Evolutionary conservation across 1,140 invertebrate genomes (phyloP).

Genomic region (Drosophila sturtevanti): DNA sequence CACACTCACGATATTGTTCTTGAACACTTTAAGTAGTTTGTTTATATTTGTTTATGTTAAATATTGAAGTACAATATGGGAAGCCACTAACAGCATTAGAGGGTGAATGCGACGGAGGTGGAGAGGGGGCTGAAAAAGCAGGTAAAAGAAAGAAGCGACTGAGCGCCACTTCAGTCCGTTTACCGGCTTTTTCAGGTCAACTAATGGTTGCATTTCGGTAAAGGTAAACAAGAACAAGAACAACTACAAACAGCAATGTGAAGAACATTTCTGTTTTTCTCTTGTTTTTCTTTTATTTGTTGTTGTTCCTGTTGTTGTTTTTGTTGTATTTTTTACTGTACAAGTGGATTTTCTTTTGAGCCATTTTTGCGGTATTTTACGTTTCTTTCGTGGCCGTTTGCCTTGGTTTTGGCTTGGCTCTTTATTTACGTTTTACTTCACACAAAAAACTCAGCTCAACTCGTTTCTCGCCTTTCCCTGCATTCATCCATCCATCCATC

Average conservation of each 20-base stretch:
- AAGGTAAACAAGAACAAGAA: conserved; percentile 50
- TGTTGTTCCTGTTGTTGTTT: neutral
- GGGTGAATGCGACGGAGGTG: neutral
- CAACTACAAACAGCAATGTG: conserved; percentile 2
- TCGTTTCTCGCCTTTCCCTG: neutral
- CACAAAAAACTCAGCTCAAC: conserved; percentile 53
- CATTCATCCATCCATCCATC: neutral
- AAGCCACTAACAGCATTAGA: conserved; percentile 34
- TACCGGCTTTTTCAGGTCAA: conserved; percentile 60
- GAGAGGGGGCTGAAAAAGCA: neutral
- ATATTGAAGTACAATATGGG: conserved; percentile 62
- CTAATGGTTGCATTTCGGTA: conserved; percentile 69
- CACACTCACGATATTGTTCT: conserved; percentile 8
- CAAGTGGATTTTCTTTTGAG: conserved; percentile 75
- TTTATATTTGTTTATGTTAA: conserved; percentile 73
- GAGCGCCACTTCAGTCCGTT: conserved; percentile 42
- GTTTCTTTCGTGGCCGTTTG: conserved; percentile 59
- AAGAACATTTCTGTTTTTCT: neutral
- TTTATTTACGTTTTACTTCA: conserved; percentile 72
- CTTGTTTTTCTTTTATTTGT: neutral
- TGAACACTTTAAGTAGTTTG: conserved; percentile 50
- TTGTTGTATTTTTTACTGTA: conserved; percentile 52
- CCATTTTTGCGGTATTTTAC: conserved; percentile 72
- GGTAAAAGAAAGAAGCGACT: conserved; percentile 12
- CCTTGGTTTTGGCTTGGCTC: conserved; percentile 46